Base-by-base conservation (phyloP, 2,888 invertebrate species). In the Diadromus collaris region DNA sequence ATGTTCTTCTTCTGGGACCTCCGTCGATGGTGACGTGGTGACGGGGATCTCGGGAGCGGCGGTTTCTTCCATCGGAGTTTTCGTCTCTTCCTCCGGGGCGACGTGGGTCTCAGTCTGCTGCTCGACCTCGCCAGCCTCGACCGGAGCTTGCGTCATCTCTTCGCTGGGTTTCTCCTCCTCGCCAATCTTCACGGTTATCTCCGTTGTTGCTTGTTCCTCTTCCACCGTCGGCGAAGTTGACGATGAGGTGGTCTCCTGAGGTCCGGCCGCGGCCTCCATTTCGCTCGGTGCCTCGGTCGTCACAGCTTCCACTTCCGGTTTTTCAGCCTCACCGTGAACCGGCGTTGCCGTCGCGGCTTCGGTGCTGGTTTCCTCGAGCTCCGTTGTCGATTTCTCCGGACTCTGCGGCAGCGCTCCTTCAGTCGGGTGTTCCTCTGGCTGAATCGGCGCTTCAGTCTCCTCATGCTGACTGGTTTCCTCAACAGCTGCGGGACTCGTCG, bases 171-270 rank as follows among this genome's bases (percentile, higher is more conserved):
- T 56, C 10, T 54, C 41, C 10, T 58, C 68, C 16, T 78, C 77
- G 2, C 24, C 77, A 0, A 68, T n/a, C 34, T 67, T 71, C 16
- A 44, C 44, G n/a, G 67, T 44, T 10, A 61, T 38, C 56, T 78
- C 78, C 34, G 76, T 78, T 48, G 44, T 41, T 44, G 64, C 19
- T 64, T 72, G 73, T 63, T 74, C 82, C 51, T 75, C 82, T 61
- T 81, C 76, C 46, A 67, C 58, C 46, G 80, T 64, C 29, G 79
- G 48, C 65, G 75, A 24, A 5, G 13, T 24, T 13, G 51, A 51
- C 10, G 51, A 51, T 51, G 48, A 48, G 3, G 51, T 10, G 5
- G 24, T 5, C 24, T 24, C 51, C 24, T 51, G 51, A 21, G 1
- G 10, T 51, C 10, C 51, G 13, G 24, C 24, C 5, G 51, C 24